A percentile compares a stretch with the other conserved stretches of the same genome.
These are phyloP conservation scores for Stenurella melanura DNA, from an alignment of 2,888 invertebrate species.

Conservation along the genomic window DNA sequence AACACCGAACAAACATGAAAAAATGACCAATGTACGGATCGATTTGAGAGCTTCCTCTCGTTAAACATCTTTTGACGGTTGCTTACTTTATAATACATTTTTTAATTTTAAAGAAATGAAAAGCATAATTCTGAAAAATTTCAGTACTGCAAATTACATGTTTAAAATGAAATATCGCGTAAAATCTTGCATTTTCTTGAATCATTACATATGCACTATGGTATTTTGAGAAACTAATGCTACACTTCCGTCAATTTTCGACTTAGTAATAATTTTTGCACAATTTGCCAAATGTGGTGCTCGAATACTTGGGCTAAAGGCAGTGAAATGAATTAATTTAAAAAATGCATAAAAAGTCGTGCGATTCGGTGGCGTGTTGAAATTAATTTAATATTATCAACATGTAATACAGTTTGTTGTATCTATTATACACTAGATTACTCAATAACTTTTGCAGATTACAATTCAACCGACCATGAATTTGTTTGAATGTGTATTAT, in stretches of 20 bases:
- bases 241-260: neutral
- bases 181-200: no score
- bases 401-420: constrained; percentile 47
- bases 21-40: no score
- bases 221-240: no score
- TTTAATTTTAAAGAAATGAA: no score
- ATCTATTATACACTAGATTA: constrained; percentile 36
- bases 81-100: no score
- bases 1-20: no score
- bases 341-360: constrained; percentile 6
- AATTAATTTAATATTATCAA: constrained; percentile 41
- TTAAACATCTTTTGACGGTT: no score
- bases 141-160: no score
- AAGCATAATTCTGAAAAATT: no score
- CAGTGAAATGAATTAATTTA: neutral
- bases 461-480: constrained; percentile 45
- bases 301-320: neutral
- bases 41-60: no score
- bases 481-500: constrained; percentile 49
- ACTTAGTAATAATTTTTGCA: neutral
- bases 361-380: neutral
- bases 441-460: constrained; percentile 43
- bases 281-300: neutral
- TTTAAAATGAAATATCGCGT: no score
- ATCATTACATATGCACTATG: no score